These are phyloP conservation scores for Zingel zingel DNA, from an alignment of 2,113 vertebrate species.

Conservation along the genomic window DNA sequence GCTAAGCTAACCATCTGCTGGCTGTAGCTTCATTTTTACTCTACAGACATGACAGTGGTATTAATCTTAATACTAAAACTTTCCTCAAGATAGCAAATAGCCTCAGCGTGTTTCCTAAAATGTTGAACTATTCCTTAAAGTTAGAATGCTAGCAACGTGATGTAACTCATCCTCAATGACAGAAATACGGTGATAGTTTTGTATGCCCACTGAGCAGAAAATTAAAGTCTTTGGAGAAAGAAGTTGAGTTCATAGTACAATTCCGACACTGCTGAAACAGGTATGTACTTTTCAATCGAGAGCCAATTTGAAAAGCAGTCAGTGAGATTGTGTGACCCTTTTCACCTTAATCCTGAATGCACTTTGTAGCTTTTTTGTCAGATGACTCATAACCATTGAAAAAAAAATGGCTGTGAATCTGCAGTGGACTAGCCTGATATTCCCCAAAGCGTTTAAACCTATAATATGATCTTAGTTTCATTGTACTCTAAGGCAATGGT, in stretches of 20 bases:
- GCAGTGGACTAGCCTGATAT: not conserved
- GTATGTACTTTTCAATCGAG: not conserved
- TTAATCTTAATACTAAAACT: no score
- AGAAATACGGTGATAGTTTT: not conserved
- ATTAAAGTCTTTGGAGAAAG: not conserved
- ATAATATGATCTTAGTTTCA: slow-evolving; percentile 42
- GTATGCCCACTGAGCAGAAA: not conserved
- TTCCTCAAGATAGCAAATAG: no score
- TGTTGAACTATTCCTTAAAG: no score
- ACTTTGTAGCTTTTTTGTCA: not conserved
- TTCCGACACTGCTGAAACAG: not conserved
- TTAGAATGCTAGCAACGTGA: not conserved
- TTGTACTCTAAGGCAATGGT: slow-evolving; percentile 17
- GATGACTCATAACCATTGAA: slow-evolving; percentile 11
- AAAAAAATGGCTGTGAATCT: not conserved
- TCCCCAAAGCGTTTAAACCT: slow-evolving; percentile 18
- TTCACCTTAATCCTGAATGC: slow-evolving; percentile 1
- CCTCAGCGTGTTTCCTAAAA: no score
- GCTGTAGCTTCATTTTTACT: no score
- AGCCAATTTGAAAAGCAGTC: not conserved
- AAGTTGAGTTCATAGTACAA: not conserved
- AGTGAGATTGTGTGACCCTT: not conserved
- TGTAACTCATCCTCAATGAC: not conserved
- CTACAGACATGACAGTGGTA: no score
- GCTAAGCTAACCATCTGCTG: no score